These are phyloP conservation scores for Chrysopilus asiliformis DNA, from an alignment of 2,888 invertebrate species.

Conservation along the genomic window DNA sequence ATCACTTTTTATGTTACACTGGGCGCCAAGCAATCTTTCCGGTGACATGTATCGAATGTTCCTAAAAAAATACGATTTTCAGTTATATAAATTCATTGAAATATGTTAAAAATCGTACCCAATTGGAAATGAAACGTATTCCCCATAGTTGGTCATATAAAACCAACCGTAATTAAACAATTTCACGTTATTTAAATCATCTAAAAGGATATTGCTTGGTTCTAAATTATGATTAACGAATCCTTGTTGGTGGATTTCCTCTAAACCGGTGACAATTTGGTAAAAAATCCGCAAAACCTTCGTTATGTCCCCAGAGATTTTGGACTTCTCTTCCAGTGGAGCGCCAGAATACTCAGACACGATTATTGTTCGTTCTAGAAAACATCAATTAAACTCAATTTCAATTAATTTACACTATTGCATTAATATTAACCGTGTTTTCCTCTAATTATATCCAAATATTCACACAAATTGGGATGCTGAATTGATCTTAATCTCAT, in stretches of 20 bases:
- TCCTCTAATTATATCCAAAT: slow-evolving; percentile 81
- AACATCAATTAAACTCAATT: too few relatives aligned
- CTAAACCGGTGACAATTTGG: slow-evolving; percentile 60
- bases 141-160: slow-evolving; percentile 77
- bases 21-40: slow-evolving; percentile 55
- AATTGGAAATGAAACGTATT: slow-evolving; percentile 79
- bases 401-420: too few relatives aligned
- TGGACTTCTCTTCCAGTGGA: slow-evolving; percentile 44
- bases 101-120: slow-evolving; percentile 41
- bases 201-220: slow-evolving; percentile 69
- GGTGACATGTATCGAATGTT: slow-evolving; percentile 69
- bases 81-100: slow-evolving; percentile 9
- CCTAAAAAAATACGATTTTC: slow-evolving; percentile 35
- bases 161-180: slow-evolving; percentile 89
- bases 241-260: slow-evolving; percentile 55
- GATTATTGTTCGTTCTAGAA: slow-evolving; percentile 64
- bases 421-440: slow-evolving; percentile 88
- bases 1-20: slow-evolving; percentile 68
- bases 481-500: slow-evolving; percentile 66
- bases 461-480: slow-evolving; percentile 74
- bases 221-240: slow-evolving; percentile 70
- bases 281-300: slow-evolving; percentile 48
- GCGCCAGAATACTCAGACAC: slow-evolving; percentile 67
- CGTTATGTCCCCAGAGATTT: slow-evolving; percentile 38
- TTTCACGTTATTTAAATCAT: slow-evolving; percentile 58